phyloP scores from a whole-genome alignment of 2,888 invertebrate species.

The Drosophila nr. fundita region DNA sequence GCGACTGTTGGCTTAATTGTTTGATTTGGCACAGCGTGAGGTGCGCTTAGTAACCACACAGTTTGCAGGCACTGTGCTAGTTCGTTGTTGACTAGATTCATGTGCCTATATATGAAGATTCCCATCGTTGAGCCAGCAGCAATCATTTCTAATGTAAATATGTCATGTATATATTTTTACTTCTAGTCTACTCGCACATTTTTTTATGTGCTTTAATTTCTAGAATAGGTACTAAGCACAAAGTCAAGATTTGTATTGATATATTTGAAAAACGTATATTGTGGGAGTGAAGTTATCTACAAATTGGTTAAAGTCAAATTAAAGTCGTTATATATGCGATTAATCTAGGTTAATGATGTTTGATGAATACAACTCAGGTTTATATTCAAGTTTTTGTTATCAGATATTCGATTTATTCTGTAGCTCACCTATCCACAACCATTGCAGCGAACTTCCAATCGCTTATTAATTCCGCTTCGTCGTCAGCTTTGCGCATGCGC shows the following conservation, averaged over 20 bases:
- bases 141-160: background rate
- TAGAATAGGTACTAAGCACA: background rate
- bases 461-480: conserved; percentile 95
- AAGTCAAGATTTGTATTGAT: background rate
- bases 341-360: background rate
- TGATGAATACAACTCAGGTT: background rate
- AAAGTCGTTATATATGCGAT: background rate
- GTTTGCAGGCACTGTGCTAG: conserved; percentile 32
- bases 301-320: background rate
- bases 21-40: conserved; percentile 57
- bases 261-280: background rate
- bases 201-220: background rate
- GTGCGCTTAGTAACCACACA: conserved; percentile 26
- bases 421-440: conserved; percentile 94
- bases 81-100: conserved; percentile 26
- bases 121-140: background rate
- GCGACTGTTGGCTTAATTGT: conserved; percentile 65
- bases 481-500: conserved; percentile 97
- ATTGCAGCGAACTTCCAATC: conserved; percentile 99
- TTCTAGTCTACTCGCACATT: background rate
- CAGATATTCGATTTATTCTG: background rate
- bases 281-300: background rate
- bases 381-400: background rate
- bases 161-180: background rate
- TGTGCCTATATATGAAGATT: conserved; percentile 1